A percentile compares a stretch with the other conserved stretches of the same genome.
Evolutionary conservation across 2,113 vertebrate genomes (phyloP).

Genomic region (Syrmaticus mikado): DNA sequence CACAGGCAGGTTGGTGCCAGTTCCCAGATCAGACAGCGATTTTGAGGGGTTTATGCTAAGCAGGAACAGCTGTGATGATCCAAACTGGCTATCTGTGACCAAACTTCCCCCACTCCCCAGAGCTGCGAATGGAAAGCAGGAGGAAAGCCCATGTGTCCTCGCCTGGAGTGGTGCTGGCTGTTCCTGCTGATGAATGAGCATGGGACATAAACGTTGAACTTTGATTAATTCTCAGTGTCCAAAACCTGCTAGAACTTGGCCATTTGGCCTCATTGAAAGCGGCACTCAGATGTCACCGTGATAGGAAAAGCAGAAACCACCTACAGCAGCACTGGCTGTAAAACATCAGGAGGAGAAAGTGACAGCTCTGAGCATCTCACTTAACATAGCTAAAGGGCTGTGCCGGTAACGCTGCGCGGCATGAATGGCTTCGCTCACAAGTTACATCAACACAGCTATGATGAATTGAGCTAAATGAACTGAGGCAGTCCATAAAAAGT

Average conservation of each 20-base stretch:
- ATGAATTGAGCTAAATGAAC: background rate
- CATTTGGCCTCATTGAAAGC: constrained; percentile 53
- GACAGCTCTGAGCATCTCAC: background rate
- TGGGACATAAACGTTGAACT: constrained; percentile 20
- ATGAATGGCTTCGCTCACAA: background rate
- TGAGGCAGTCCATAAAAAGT: constrained; percentile 25
- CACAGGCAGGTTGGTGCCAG: background rate
- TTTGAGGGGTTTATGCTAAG: constrained; percentile 22
- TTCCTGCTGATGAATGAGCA: constrained; percentile 14
- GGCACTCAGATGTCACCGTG: constrained; percentile 31
- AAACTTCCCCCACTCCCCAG: background rate
- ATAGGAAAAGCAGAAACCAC: constrained; percentile 45
- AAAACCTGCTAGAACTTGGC: constrained; percentile 61
- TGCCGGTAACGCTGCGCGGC: background rate
- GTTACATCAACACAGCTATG: background rate
- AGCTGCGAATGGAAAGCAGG: constrained; percentile 8
- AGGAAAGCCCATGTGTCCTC: constrained; percentile 26
- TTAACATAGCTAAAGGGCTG: background rate
- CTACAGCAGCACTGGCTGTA: constrained; percentile 40
- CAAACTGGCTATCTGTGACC: background rate
- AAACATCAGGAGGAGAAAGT: constrained; percentile 20
- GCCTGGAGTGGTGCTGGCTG: background rate
- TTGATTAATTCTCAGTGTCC: constrained; percentile 60
- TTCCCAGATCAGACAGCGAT: background rate
- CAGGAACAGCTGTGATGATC: constrained; percentile 21